Percentiles rank a stretch among this genome's conserved stretches.
phyloP scores from a whole-genome alignment of 2,797 vertebrate species.

The Oreochromis grahami region DNA sequence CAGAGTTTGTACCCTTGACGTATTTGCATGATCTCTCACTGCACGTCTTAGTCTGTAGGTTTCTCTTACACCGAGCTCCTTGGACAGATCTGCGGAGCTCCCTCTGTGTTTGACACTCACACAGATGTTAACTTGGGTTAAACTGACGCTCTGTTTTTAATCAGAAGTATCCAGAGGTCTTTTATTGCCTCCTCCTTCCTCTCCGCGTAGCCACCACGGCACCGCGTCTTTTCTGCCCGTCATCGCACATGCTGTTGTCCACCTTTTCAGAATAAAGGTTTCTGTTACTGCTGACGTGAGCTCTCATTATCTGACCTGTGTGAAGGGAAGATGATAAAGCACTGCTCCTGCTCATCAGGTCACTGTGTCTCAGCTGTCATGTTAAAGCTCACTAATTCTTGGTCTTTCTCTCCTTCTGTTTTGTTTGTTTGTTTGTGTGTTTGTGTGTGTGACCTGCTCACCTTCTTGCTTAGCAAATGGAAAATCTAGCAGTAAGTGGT shows the following conservation, averaged over 20 bases:
- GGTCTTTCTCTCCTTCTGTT: slow-evolving; percentile 90
- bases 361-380: slow-evolving; percentile 61
- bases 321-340: slow-evolving; percentile 1
- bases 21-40: background rate
- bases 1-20: background rate
- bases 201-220: background rate
- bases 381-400: slow-evolving; percentile 91
- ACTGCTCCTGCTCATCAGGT: slow-evolving; percentile 26
- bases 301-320: background rate
- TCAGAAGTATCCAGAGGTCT: background rate
- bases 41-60: background rate
- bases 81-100: background rate
- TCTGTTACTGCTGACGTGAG: background rate
- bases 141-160: background rate
- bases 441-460: slow-evolving; percentile 87
- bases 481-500: slow-evolving; percentile 99
- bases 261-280: background rate
- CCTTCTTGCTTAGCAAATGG: slow-evolving; percentile 99
- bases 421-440: slow-evolving; percentile 60
- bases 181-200: background rate
- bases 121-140: background rate
- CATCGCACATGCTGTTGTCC: background rate
- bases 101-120: background rate
- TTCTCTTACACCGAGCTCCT: background rate
- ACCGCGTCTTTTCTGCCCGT: background rate